These are phyloP conservation scores for Papilio dardanus DNA, from an alignment of 1,140 invertebrate species.

Conservation along the genomic window DNA sequence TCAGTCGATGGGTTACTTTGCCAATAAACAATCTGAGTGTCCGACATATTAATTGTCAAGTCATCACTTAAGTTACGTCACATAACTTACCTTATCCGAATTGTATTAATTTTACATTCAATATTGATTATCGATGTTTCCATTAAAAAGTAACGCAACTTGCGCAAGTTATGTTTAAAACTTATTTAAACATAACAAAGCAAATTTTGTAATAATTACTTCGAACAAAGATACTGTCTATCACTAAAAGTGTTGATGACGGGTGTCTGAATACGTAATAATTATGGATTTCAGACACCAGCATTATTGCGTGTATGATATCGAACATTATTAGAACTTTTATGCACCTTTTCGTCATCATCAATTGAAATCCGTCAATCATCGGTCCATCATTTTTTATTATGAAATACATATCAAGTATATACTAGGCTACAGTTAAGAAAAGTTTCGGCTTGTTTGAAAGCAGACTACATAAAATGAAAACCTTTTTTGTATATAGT, in stretches of 20 bases:
- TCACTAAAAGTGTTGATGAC: neutral
- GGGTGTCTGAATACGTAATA: neutral
- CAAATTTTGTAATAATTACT: conserved; percentile 8
- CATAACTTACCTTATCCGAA: neutral
- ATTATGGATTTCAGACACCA: neutral
- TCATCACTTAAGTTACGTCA: conserved; percentile 18
- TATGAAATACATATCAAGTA: too few relatives aligned
- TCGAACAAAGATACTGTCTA: neutral
- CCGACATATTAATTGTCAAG: conserved; percentile 4
- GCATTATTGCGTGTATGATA: neutral
- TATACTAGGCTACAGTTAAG: too few relatives aligned
- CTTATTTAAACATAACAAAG: conserved; percentile 5
- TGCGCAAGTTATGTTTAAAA: neutral
- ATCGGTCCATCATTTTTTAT: too few relatives aligned
- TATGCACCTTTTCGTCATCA: neutral
- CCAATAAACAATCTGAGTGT: neutral
- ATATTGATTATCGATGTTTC: neutral
- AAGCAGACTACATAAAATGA: too few relatives aligned
- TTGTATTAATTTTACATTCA: conserved; percentile 10
- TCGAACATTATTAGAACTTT: neutral
- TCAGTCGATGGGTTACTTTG: neutral
- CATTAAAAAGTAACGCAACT: conserved; percentile 16
- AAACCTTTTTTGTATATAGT: too few relatives aligned
- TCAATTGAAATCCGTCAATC: neutral
- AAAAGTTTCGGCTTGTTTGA: too few relatives aligned